These are phyloP conservation scores for Barypeithes pellucidus DNA, from an alignment of 2,888 invertebrate species.

Conservation along the genomic window DNA sequence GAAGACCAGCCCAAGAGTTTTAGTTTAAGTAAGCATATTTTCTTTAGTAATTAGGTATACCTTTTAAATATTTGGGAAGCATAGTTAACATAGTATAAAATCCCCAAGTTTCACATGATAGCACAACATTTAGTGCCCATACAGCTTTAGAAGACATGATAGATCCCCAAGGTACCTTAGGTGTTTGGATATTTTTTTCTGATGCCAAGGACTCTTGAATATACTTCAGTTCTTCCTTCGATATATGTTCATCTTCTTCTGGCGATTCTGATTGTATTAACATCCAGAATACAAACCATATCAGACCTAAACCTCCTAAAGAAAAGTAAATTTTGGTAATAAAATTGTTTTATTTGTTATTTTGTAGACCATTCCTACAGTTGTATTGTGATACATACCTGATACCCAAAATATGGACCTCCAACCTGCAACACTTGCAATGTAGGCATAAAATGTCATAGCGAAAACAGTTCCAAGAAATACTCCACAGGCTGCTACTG, in stretches of 20 bases:
- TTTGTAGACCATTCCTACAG: not conserved
- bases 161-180: conserved; percentile 83
- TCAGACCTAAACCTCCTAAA: conserved; percentile 77
- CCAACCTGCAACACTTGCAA: conserved; percentile 84
- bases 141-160: conserved; percentile 85
- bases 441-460: conserved; percentile 83
- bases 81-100: conserved; percentile 89
- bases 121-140: conserved; percentile 74
- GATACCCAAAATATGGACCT: conserved; percentile 88
- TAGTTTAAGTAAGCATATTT: too few relatives aligned
- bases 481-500: conserved; percentile 89
- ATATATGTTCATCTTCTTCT: conserved; percentile 81
- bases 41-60: conserved; percentile 67
- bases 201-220: conserved; percentile 77
- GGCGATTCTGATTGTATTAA: conserved; percentile 82
- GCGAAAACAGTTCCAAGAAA: conserved; percentile 89
- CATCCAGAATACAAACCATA: conserved; percentile 84
- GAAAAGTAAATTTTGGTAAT: not conserved
- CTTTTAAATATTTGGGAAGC: conserved; percentile 88
- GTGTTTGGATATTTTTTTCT: conserved; percentile 69
- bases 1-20: too few relatives aligned
- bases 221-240: conserved; percentile 81
- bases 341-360: not conserved
- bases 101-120: conserved; percentile 93
- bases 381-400: conserved; percentile 47